phyloP scores from a whole-genome alignment of 2,113 vertebrate species.

The Heloderma charlesbogerti region DNA sequence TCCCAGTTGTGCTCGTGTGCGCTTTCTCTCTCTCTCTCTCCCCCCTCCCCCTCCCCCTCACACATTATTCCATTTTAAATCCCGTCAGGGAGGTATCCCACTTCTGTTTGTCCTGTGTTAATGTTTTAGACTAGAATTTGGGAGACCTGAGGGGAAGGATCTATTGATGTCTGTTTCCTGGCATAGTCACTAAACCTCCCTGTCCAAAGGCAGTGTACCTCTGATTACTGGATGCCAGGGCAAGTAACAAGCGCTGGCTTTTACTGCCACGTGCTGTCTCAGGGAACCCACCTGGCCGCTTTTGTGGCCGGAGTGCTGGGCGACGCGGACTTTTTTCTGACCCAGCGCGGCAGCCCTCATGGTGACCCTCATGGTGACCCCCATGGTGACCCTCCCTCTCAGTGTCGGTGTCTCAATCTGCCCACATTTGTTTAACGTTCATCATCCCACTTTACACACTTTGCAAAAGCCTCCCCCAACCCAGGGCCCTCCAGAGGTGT shows the following conservation, averaged over 20 bases:
- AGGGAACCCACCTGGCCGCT: background rate
- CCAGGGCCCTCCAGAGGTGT: too few relatives aligned
- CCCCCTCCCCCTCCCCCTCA: too few relatives aligned
- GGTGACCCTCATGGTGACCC: too few relatives aligned
- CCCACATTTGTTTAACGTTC: too few relatives aligned
- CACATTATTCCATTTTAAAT: too few relatives aligned
- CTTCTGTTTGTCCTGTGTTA: background rate
- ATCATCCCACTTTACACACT: too few relatives aligned
- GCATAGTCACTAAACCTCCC: too few relatives aligned
- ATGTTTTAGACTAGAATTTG: background rate
- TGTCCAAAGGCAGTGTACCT: background rate
- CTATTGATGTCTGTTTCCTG: background rate
- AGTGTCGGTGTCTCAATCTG: too few relatives aligned
- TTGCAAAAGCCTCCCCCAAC: too few relatives aligned
- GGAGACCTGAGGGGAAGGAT: background rate
- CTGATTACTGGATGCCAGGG: background rate
- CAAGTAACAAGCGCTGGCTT: background rate
- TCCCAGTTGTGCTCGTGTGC: background rate
- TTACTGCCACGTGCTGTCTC: background rate
- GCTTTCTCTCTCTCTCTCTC: background rate
- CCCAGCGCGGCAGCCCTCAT: background rate
- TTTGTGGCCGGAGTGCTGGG: background rate
- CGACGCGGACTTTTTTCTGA: background rate
- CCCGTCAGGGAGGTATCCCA: too few relatives aligned
- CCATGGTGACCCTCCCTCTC: too few relatives aligned